A percentile compares a stretch with the other conserved stretches of the same genome.
phyloP scores from a whole-genome alignment of 1,140 invertebrate species.

The Diachasma alloeum region DNA sequence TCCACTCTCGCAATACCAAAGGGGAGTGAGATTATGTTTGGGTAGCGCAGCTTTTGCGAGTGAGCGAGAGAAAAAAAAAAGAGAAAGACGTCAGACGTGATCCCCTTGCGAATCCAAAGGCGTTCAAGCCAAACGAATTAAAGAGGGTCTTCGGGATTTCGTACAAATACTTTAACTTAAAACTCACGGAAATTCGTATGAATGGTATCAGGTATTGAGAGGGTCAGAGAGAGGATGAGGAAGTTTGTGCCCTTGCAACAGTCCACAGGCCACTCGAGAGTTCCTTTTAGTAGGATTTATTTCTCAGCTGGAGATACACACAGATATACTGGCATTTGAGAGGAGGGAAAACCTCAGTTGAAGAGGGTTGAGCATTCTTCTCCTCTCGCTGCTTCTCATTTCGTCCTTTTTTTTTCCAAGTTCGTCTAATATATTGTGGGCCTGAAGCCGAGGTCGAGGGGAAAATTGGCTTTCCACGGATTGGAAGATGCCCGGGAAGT shows the following conservation, averaged over 20 bases:
- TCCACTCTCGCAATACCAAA: neutral
- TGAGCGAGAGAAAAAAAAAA: neutral
- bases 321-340: neutral
- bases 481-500: neutral
- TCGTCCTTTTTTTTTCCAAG: neutral
- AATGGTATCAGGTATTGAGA: neutral
- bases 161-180: conserved; percentile 43
- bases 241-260: neutral
- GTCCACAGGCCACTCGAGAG: conserved; percentile 5
- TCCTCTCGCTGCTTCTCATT: neutral
- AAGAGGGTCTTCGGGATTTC: conserved; percentile 6
- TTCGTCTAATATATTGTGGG: neutral
- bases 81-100: neutral
- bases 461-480: neutral
- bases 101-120: neutral
- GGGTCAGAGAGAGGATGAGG: neutral
- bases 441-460: too few species aligned
- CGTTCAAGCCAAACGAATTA: neutral
- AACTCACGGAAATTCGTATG: conserved; percentile 41
- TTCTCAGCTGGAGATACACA: conserved; percentile 6
- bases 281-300: conserved; percentile 28
- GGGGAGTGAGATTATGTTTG: neutral
- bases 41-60: neutral
- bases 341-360: neutral
- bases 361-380: neutral